Conservation (phyloP, 2,113 vertebrate genomes). For the Verasper variegatus region DNA sequence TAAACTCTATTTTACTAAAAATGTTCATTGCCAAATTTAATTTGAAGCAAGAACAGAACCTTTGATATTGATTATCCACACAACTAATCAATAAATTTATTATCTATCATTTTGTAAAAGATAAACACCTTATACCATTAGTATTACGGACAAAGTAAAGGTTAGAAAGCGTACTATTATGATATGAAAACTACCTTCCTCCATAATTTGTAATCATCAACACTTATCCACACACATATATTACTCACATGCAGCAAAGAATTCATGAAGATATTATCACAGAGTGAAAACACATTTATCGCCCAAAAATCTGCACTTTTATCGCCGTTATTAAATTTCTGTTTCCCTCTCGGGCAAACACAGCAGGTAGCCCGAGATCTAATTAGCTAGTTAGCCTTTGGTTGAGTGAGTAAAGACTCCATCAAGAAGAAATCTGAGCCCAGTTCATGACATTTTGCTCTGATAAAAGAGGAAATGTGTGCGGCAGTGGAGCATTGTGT, state of each 20-base stretch:
- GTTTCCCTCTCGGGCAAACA: slow-evolving; percentile 55
- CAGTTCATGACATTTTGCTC: slow-evolving; percentile 45
- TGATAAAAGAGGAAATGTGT: slow-evolving; percentile 48
- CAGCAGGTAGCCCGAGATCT: slow-evolving; percentile 65
- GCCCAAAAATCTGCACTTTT: slow-evolving; percentile 8
- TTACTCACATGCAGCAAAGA: background rate
- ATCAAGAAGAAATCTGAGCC: slow-evolving; percentile 51
- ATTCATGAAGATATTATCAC: background rate
- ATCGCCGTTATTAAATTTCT: slow-evolving; percentile 27
- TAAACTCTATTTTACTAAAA: too few species aligned
- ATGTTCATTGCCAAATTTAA: too few species aligned
- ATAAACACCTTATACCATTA: too few species aligned
- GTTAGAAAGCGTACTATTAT: too few species aligned
- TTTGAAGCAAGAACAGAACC: too few species aligned
- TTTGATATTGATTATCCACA: too few species aligned
- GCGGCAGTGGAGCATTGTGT: slow-evolving; percentile 35
- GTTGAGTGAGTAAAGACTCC: slow-evolving; percentile 55
- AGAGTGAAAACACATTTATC: slow-evolving; percentile 7
- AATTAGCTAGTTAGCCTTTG: slow-evolving; percentile 68
- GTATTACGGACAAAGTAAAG: too few species aligned
- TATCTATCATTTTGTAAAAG: too few species aligned
- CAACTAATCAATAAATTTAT: too few species aligned
- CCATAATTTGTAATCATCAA: background rate
- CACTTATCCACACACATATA: background rate
- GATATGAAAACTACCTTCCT: background rate